These are phyloP conservation scores for Alligator mississippiensis DNA, from an alignment of 2,113 vertebrate genomes.

Conservation along the genomic window DNA sequence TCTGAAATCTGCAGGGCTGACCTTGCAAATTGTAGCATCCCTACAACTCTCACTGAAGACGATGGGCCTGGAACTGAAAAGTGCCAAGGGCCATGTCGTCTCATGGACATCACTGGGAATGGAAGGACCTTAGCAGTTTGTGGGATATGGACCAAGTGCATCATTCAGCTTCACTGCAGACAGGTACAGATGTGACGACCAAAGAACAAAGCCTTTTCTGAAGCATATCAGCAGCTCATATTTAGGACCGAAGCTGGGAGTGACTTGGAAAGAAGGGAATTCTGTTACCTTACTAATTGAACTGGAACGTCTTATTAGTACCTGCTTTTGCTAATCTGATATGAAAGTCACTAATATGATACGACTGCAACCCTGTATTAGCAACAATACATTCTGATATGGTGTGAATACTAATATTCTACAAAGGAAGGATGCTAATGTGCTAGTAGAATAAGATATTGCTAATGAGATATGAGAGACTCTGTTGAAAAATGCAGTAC, in stretches of 20 bases:
- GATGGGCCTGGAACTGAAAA: not conserved
- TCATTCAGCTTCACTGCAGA: not conserved
- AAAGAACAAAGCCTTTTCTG: slow-evolving; percentile 17
- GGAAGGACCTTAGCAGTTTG: slow-evolving; percentile 8
- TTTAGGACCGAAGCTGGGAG: slow-evolving; percentile 67
- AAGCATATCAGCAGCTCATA: slow-evolving; percentile 71
- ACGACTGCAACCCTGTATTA: slow-evolving; percentile 77
- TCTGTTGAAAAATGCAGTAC: slow-evolving; percentile 54
- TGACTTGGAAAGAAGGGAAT: slow-evolving; percentile 76
- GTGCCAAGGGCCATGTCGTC: not conserved
- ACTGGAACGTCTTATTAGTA: slow-evolving; percentile 80
- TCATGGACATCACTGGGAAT: slow-evolving; percentile 2
- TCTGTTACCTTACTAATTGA: slow-evolving; percentile 80
- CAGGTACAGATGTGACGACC: not conserved
- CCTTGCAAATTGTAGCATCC: not conserved
- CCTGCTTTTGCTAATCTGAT: slow-evolving; percentile 78
- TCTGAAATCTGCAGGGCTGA: too few relatives aligned
- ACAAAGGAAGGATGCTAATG: slow-evolving; percentile 76
- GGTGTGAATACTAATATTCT: slow-evolving; percentile 78
- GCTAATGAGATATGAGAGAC: slow-evolving; percentile 74
- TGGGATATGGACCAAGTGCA: not conserved
- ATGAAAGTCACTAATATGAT: slow-evolving; percentile 82
- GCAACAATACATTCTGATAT: slow-evolving; percentile 78
- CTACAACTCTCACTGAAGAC: not conserved
- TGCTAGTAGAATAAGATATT: slow-evolving; percentile 75